Conservation (phyloP, 2,113 vertebrate genomes). For the Sinocyclocheilus anshuiensis region DNA sequence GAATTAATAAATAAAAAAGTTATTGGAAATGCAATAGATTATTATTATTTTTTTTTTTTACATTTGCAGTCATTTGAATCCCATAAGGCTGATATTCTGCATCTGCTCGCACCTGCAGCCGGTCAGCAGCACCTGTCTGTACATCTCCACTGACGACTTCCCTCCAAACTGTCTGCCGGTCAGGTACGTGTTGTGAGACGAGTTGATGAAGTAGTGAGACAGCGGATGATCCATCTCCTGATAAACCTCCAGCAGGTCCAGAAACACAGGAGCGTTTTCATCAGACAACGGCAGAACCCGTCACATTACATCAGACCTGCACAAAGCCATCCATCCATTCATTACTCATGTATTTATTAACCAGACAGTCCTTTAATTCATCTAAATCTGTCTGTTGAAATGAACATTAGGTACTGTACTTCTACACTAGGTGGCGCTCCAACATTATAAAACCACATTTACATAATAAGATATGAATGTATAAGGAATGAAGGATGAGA, state of each 20-base stretch:
- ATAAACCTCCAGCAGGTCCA: constrained; percentile 94
- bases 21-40: too few relatives aligned
- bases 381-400: neutral
- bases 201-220: constrained; percentile 97
- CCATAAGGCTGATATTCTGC: too few relatives aligned
- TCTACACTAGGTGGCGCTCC: neutral
- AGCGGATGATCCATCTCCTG: constrained; percentile 98
- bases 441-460: neutral
- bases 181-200: constrained; percentile 97
- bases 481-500: neutral
- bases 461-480: neutral
- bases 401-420: neutral
- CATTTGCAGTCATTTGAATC: too few relatives aligned
- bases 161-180: constrained; percentile 96
- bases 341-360: neutral
- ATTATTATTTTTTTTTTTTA: too few relatives aligned
- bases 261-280: constrained; percentile 95
- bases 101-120: constrained; percentile 86
- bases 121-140: constrained; percentile 93
- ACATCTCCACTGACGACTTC: constrained; percentile 97
- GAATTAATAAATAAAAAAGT: neutral
- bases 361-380: too few relatives aligned
- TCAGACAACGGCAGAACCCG: constrained; percentile 97
- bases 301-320: constrained; percentile 92
- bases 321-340: neutral